Evolutionary conservation across 2,113 vertebrate genomes (phyloP).

Genomic region (Kryptolebias marmoratus): DNA sequence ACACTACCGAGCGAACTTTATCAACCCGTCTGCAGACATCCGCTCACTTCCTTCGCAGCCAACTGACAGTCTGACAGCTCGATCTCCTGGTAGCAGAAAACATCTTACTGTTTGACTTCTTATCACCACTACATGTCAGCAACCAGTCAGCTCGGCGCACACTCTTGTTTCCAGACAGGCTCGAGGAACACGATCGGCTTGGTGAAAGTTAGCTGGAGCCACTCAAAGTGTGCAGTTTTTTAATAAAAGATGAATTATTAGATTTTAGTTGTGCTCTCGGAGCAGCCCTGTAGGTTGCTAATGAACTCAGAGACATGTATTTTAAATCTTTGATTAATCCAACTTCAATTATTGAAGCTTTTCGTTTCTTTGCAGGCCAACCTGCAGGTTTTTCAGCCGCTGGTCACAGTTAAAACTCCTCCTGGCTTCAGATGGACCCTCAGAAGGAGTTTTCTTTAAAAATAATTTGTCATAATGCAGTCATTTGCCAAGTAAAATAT

Average conservation of each 20-base stretch:
- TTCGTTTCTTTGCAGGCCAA: background rate
- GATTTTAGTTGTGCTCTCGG: background rate
- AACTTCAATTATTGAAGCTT: background rate
- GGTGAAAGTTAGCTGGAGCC: background rate
- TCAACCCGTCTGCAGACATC: slow-evolving; percentile 47
- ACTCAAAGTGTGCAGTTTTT: background rate
- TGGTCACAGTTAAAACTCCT: background rate
- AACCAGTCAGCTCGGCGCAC: background rate
- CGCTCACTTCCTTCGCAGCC: slow-evolving; percentile 17
- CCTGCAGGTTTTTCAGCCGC: background rate
- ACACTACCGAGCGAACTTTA: slow-evolving; percentile 12
- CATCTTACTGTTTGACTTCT: background rate
- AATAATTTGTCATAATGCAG: no score
- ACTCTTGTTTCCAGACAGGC: background rate
- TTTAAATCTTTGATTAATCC: background rate
- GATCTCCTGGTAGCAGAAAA: background rate
- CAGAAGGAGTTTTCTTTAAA: background rate
- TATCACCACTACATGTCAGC: background rate
- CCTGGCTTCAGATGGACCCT: background rate
- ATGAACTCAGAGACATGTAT: background rate
- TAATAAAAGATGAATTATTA: background rate
- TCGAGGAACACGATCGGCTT: background rate
- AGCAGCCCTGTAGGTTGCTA: background rate
- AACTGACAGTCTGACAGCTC: slow-evolving; percentile 12
- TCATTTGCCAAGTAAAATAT: no score